A percentile compares a stretch with the other conserved stretches of the same genome.
These are phyloP conservation scores for Clanis bilineata DNA, from an alignment of 2,888 invertebrate species.

Conservation along the genomic window DNA sequence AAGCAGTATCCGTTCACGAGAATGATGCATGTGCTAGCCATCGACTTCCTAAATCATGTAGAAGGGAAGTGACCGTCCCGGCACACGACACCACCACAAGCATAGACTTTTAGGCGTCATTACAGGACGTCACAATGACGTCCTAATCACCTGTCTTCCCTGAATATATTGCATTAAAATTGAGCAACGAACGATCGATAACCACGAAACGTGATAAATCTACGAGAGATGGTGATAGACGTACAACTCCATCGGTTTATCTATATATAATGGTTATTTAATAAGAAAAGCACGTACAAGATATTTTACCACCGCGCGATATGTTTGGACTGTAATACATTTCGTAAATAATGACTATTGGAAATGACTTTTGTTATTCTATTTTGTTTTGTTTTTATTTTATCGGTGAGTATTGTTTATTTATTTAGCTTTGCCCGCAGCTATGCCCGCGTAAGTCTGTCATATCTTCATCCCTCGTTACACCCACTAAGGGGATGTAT, in stretches of 20 bases:
- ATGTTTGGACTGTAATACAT: neutral
- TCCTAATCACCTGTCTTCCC: slow-evolving; percentile 16
- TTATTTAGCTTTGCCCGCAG: neutral
- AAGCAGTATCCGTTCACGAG: too few species aligned
- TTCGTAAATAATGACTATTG: slow-evolving; percentile 7
- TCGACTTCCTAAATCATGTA: too few species aligned
- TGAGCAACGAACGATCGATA: slow-evolving; percentile 25
- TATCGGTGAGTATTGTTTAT: slow-evolving; percentile 6
- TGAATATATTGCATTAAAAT: neutral
- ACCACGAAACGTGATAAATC: slow-evolving; percentile 13
- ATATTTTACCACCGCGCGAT: neutral
- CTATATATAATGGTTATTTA: slow-evolving; percentile 9
- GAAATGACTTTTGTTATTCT: slow-evolving; percentile 3
- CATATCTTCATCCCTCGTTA: too few species aligned
- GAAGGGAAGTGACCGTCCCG: too few species aligned
- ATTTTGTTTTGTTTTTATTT: slow-evolving; percentile 3
- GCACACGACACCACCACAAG: too few species aligned
- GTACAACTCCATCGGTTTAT: neutral
- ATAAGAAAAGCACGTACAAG: slow-evolving; percentile 5
- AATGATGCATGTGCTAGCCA: too few species aligned
- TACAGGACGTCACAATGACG: neutral
- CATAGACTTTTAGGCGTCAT: neutral
- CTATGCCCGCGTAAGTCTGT: too few species aligned
- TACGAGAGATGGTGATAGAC: neutral
- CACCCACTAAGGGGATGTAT: too few species aligned